Conservation (phyloP, 1,140 invertebrate species). For the Drosophila orosa region DNA sequence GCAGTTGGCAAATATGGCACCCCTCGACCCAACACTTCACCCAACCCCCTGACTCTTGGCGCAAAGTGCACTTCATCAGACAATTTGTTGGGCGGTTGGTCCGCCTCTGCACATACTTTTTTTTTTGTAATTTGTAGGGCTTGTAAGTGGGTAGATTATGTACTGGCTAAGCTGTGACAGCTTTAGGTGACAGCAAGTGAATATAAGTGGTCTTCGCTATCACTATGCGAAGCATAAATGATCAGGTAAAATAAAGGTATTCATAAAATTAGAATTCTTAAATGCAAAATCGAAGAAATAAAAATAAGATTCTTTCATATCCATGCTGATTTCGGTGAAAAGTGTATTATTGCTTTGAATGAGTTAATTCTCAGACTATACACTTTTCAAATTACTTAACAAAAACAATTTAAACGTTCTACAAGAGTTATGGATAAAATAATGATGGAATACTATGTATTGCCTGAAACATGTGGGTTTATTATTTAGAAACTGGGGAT, state of each 20-base stretch:
- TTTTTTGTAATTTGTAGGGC: conserved; percentile 4
- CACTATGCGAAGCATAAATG: neutral
- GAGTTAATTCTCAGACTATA: no score
- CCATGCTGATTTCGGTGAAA: no score
- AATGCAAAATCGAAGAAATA: neutral
- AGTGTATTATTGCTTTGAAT: no score
- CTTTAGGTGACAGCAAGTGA: conserved; percentile 16
- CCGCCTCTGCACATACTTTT: neutral
- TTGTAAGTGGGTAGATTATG: conserved; percentile 51
- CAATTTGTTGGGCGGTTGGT: conserved; percentile 58
- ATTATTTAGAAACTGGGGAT: no score
- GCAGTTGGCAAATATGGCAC: conserved; percentile 42
- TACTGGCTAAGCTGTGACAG: conserved; percentile 32
- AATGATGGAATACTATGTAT: no score
- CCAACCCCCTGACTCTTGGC: conserved; percentile 14
- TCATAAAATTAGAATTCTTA: neutral
- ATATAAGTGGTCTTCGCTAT: neutral
- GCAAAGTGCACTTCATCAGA: conserved; percentile 75
- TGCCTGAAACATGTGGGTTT: no score
- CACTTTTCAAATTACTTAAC: no score
- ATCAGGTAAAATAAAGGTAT: neutral
- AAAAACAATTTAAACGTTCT: no score
- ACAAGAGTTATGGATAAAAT: no score
- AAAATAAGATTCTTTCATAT: no score
- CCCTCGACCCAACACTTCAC: conserved; percentile 5